Percentiles rank a stretch among this genome's conserved stretches.
Conservation (phyloP, 2,888 invertebrate species). For the Isotomurus palustris region DNA sequence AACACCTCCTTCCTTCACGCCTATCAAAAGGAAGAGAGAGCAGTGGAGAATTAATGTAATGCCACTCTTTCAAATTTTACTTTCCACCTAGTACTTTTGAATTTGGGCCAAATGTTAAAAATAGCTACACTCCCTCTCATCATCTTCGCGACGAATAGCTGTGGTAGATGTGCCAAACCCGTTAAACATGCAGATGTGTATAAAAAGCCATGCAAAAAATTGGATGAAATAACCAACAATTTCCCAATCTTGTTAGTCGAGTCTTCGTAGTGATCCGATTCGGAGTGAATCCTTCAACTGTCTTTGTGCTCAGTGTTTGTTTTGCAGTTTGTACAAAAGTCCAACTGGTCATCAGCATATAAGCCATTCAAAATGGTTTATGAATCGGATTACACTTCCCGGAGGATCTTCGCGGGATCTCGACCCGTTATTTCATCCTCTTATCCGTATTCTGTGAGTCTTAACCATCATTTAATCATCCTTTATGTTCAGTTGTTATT, state of each 20-base stretch:
- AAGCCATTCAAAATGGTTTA: slow-evolving; percentile 36
- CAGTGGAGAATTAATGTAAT: too few relatives aligned
- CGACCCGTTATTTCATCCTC: slow-evolving; percentile 34
- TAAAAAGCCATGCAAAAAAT: neutral
- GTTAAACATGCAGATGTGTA: neutral
- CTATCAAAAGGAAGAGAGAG: too few relatives aligned
- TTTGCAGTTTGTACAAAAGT: neutral
- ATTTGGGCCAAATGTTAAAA: slow-evolving; percentile 2
- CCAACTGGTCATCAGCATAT: neutral
- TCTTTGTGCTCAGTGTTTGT: neutral
- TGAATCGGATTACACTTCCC: slow-evolving; percentile 32
- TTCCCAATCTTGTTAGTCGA: slow-evolving; percentile 5
- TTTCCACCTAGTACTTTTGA: too few relatives aligned
- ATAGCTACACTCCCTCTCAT: neutral
- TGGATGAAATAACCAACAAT: neutral
- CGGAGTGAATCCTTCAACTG: neutral
- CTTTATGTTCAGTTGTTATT: neutral
- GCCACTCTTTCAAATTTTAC: too few relatives aligned
- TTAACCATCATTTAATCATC: too few relatives aligned
- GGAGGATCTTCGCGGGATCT: slow-evolving; percentile 37
- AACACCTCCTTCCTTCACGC: too few relatives aligned
- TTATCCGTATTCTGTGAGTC: slow-evolving; percentile 43
- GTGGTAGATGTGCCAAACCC: too few relatives aligned
- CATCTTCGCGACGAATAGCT: neutral
- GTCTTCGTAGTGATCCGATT: slow-evolving; percentile 7